Evolutionary conservation across 2,888 invertebrate genomes (phyloP), one percentile per base, ranked within the genome.

Genomic region (Drosophila dives): DNA sequence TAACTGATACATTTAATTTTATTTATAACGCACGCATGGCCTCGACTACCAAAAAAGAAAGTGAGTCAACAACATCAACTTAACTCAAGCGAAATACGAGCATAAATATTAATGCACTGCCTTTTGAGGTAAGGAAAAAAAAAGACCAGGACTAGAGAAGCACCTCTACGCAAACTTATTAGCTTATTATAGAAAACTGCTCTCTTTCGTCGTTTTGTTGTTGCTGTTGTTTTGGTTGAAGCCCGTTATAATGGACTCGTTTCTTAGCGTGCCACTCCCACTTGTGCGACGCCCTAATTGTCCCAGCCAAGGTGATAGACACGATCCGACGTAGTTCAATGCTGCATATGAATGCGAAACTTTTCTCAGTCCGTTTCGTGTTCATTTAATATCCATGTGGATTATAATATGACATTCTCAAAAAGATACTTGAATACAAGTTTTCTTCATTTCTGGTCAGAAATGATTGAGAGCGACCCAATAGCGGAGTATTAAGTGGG

Each of bases 131-230:
- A 64, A 51, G 33, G 2, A 48, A 48, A 2, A 17, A 26, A 54
- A 53, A 49, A 60, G n/a, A 33, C n/a, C 26, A 36, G 48, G 53
- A 49, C 61, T 36, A 38, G 32, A 3, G 55, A 76, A 49, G 63
- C 81, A 83, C 83, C 90, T 81, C 74, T 62, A 69, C 80, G 83
- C 81, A 86, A 86, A 90, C 90, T 89, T 90, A 90, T 89, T 87
- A 80, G 81, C 89, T 89, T 90, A 89, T 90, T 90, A 90, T 90
- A 87, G 77, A 75, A 84, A 89, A 86, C 90, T 84, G 82, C 69
- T 70, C 50, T 68, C 70, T 75, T 23, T 68, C 70, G 74, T 23
- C 2, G 23, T 23, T 23, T 68, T 69, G 67, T 55, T 59, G 7
- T 61, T 12, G 72, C 58, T 59, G 8, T 62, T 12, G 72, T 62